phyloP scores from a whole-genome alignment of 2,888 invertebrate species.

The Tuberolachnus salignus region DNA sequence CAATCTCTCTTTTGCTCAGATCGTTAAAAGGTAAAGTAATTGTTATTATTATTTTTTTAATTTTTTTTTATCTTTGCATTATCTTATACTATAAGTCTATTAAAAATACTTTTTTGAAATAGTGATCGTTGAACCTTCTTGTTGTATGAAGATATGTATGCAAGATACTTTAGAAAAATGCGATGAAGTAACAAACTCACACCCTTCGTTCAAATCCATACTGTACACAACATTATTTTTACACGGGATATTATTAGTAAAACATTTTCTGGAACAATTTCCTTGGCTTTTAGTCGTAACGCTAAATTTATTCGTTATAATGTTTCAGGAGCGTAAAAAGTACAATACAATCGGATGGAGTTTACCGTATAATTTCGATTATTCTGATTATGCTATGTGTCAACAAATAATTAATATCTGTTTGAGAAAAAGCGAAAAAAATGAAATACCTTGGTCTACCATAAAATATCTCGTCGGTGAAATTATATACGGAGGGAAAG shows the following conservation, averaged over 20 bases:
- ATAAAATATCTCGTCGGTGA: slow-evolving; percentile 92
- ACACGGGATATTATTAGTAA: slow-evolving; percentile 67
- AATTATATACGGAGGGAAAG: slow-evolving; percentile 94
- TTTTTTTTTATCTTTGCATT: too few relatives aligned
- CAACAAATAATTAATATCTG: slow-evolving; percentile 68
- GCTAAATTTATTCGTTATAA: slow-evolving; percentile 66
- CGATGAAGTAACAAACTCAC: slow-evolving; percentile 62
- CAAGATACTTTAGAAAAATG: slow-evolving; percentile 14
- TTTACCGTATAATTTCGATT: slow-evolving; percentile 90
- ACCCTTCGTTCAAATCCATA: slow-evolving; percentile 77
- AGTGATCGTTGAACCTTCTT: slow-evolving; percentile 41
- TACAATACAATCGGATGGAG: slow-evolving; percentile 96
- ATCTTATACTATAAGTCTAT: neutral
- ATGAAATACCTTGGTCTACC: slow-evolving; percentile 77
- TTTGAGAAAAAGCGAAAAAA: neutral
- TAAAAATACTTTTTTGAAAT: neutral
- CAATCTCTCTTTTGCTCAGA: slow-evolving; percentile 37
- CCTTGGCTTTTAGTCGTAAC: neutral
- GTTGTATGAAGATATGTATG: slow-evolving; percentile 29
- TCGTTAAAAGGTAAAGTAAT: slow-evolving; percentile 32
- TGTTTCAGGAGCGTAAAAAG: slow-evolving; percentile 88
- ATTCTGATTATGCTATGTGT: slow-evolving; percentile 89
- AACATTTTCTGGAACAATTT: neutral
- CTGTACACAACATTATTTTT: slow-evolving; percentile 90
- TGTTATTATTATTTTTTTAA: neutral